These are phyloP conservation scores for Callipepla californica DNA, from an alignment of 2,113 vertebrate genomes.

Conservation along the genomic window DNA sequence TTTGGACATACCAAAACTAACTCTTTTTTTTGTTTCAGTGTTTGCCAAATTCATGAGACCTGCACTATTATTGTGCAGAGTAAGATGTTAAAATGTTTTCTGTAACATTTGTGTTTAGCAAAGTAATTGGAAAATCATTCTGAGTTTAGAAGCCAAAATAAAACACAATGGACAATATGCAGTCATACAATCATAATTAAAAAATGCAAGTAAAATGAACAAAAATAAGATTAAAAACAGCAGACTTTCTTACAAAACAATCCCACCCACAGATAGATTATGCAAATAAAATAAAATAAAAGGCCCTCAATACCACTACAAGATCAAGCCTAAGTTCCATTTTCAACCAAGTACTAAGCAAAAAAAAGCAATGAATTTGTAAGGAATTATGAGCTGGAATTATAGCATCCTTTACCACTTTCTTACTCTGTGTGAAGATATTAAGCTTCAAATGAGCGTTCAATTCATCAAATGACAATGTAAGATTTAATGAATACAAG, in stretches of 20 bases:
- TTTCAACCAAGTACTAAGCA: neutral
- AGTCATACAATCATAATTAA: neutral
- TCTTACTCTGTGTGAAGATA: neutral
- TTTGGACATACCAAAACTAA: neutral
- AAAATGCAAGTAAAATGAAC: conserved; percentile 20
- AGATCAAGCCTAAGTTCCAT: neutral
- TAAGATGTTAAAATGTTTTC: neutral
- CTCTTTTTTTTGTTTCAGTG: neutral
- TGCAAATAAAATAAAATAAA: neutral
- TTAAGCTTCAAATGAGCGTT: neutral
- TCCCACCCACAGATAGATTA: neutral
- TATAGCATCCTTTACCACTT: neutral
- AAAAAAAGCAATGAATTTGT: neutral
- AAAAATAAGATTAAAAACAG: conserved; percentile 17
- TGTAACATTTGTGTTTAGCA: neutral
- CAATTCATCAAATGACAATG: neutral
- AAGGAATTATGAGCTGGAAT: neutral
- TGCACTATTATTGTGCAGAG: neutral
- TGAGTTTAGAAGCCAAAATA: neutral
- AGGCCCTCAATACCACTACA: neutral
- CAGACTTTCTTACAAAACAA: conserved; percentile 17
- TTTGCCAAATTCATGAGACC: neutral
- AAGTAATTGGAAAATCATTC: neutral
- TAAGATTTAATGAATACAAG: neutral
- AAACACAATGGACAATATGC: conserved; percentile 8